A percentile compares a stretch with the other conserved stretches of the same genome.
phyloP scores from a whole-genome alignment of 1,140 invertebrate genomes.

The Globodera ellingtonae region DNA sequence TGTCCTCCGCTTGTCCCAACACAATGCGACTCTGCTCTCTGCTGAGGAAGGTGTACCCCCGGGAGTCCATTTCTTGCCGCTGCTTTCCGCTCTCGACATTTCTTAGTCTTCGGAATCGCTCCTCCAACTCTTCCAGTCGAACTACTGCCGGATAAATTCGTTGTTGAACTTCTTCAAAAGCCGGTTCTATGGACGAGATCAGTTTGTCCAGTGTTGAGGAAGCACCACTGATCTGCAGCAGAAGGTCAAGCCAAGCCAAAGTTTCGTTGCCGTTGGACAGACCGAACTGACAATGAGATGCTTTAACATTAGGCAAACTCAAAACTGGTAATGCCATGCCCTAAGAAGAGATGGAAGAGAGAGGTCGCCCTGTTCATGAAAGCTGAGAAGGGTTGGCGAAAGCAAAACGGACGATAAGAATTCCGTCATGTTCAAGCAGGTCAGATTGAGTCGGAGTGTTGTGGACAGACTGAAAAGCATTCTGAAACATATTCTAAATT shows the following conservation, averaged over 20 bases:
- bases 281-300: neutral
- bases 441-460: neutral
- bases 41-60: constrained; percentile 35
- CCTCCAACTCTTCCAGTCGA: constrained; percentile 21
- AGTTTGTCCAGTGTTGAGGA: constrained; percentile 10
- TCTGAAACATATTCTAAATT: neutral
- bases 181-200: neutral
- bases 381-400: constrained; percentile 39
- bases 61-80: constrained; percentile 1
- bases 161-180: constrained; percentile 6
- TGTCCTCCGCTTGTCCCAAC: neutral
- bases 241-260: constrained; percentile 31
- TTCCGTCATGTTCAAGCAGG: neutral
- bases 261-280: constrained; percentile 24
- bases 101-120: constrained; percentile 15
- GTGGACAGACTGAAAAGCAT: neutral
- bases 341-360: constrained; percentile 28
- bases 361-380: constrained; percentile 39
- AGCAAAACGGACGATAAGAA: constrained; percentile 13
- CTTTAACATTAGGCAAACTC: neutral
- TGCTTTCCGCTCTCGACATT: constrained; percentile 18
- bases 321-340: constrained; percentile 17
- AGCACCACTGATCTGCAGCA: constrained; percentile 31
- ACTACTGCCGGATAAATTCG: constrained; percentile 23
- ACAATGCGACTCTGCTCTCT: constrained; percentile 17